Evolutionary conservation across 2,888 invertebrate genomes (phyloP).

Genomic region (Athalia cordata): DNA sequence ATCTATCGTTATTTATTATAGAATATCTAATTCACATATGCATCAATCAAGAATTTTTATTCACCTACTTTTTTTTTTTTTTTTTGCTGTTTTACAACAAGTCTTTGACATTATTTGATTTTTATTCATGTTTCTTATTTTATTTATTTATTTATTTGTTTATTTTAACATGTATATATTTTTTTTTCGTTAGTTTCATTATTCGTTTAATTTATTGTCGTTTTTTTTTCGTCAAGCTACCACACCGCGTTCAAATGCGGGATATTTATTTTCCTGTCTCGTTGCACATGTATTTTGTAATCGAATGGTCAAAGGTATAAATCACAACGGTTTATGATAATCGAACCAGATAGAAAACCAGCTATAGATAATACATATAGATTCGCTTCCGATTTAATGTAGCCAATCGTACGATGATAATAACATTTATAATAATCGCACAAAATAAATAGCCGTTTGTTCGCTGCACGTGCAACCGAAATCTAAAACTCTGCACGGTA

Average conservation of each 20-base stretch:
- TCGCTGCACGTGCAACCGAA: too few species aligned
- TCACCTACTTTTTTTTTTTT: too few species aligned
- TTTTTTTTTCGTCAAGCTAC: background rate
- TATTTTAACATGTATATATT: too few species aligned
- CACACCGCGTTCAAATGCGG: conserved; percentile 26
- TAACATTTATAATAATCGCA: background rate
- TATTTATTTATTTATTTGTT: too few species aligned
- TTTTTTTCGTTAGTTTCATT: background rate
- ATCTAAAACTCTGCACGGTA: background rate
- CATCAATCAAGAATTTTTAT: background rate
- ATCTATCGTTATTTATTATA: background rate
- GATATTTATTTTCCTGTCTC: conserved; percentile 35
- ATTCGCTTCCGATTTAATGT: conserved; percentile 19
- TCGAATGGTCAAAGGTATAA: conserved; percentile 30
- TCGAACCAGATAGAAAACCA: conserved; percentile 28
- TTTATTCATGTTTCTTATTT: too few species aligned
- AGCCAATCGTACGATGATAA: background rate
- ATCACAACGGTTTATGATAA: conserved; percentile 39
- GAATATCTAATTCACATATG: background rate
- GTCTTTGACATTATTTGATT: too few species aligned
- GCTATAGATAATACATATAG: too few species aligned
- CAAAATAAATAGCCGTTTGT: too few species aligned
- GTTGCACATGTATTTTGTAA: conserved; percentile 19
- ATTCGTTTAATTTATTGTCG: background rate
- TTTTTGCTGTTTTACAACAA: too few species aligned